A percentile compares a stretch with the other conserved stretches of the same genome.
phyloP scores from a whole-genome alignment of 2,888 invertebrate species.

The Lithophane leautieri region DNA sequence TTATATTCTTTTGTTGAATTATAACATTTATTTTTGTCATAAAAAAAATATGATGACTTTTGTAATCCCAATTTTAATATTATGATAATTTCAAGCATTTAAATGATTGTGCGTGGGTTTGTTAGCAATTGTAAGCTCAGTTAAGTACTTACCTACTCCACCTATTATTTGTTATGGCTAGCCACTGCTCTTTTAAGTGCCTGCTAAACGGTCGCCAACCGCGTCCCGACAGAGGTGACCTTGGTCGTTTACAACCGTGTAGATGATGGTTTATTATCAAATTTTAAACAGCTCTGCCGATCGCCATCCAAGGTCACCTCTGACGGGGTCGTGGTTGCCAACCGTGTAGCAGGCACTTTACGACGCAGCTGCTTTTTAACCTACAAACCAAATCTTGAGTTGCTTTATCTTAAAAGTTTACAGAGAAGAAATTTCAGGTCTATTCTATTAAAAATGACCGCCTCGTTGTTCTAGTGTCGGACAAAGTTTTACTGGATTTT shows the following conservation, averaged over 20 bases:
- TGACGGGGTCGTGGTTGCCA: no score
- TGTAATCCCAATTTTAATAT: neutral
- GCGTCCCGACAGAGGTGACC: no score
- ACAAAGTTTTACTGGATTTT: no score
- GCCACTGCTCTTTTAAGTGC: neutral
- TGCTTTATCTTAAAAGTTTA: neutral
- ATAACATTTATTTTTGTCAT: neutral
- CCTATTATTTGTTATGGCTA: constrained; percentile 2
- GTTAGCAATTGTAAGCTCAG: neutral
- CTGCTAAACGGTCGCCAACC: no score
- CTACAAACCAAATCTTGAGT: constrained; percentile 17
- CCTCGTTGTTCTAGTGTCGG: neutral
- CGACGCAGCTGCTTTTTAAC: constrained; percentile 26
- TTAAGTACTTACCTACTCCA: neutral
- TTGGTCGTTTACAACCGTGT: no score
- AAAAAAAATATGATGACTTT: no score
- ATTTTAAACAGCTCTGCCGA: no score
- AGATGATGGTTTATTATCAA: no score
- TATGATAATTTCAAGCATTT: neutral
- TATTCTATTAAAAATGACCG: neutral
- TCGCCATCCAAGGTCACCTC: no score
- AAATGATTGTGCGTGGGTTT: neutral
- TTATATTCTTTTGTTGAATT: neutral
- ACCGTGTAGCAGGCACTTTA: no score
- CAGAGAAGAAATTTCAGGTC: neutral